Evolutionary conservation across 2,113 vertebrate species (phyloP).

Genomic region (sheep (Ovis aries)): DNA sequence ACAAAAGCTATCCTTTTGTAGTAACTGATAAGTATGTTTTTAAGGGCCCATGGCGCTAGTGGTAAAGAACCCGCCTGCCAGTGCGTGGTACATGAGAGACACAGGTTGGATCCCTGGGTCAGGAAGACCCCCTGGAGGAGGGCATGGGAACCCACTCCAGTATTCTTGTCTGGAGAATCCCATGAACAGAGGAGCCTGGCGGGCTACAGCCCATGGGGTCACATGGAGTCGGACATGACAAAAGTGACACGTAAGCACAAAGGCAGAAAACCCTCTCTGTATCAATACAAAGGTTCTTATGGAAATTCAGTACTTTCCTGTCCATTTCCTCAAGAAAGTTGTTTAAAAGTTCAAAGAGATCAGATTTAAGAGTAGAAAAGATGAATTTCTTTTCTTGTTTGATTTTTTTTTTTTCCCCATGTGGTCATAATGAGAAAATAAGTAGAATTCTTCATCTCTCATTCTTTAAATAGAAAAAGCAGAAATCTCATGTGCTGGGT

Average conservation of each 20-base stretch:
- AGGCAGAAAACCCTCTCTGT: neutral
- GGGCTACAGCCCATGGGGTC: neutral
- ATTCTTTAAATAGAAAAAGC: neutral
- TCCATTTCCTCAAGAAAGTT: neutral
- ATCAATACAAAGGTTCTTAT: neutral
- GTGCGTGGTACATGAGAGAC: neutral
- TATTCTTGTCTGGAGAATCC: neutral
- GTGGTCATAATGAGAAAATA: conserved; percentile 15
- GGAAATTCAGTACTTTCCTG: neutral
- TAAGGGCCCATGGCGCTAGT: neutral
- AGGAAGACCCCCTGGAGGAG: neutral
- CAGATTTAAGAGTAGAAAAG: neutral
- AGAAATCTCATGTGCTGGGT: neutral
- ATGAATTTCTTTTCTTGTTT: neutral
- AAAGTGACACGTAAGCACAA: neutral
- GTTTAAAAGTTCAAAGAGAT: conserved; percentile 7
- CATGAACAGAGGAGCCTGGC: neutral
- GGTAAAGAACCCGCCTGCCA: neutral
- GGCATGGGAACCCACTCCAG: neutral
- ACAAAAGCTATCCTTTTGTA: conserved; percentile 13
- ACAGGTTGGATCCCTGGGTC: neutral
- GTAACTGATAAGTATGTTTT: neutral
- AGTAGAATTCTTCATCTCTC: neutral
- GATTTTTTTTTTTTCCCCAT: neutral
- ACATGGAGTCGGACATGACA: neutral